phyloP scores from a whole-genome alignment of 2,797 vertebrate genomes.

The Nyctalus aviator region DNA sequence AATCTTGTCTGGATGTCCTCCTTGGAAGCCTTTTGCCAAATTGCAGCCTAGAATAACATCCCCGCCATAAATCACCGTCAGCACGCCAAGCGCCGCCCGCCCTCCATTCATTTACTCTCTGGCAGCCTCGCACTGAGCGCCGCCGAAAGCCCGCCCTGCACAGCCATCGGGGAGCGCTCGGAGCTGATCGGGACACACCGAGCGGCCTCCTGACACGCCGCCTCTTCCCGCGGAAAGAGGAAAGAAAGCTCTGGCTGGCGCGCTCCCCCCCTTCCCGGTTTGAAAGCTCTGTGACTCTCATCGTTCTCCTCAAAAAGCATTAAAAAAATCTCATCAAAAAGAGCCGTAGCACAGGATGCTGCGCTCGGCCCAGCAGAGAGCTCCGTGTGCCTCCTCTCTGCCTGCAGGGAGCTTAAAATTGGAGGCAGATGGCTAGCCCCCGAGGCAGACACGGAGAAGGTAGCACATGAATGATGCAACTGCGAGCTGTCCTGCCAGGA shows the following conservation, averaged over 20 bases:
- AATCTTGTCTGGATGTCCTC: not conserved
- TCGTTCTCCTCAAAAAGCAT: not conserved
- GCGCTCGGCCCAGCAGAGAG: no score
- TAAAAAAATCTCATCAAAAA: not conserved
- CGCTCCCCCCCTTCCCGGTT: not conserved
- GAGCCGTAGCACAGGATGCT: not conserved
- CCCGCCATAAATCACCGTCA: not conserved
- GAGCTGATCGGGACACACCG: not conserved
- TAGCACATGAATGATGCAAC: rapidly evolving
- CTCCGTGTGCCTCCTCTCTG: rapidly evolving
- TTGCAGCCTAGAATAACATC: not conserved
- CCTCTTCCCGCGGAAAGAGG: not conserved
- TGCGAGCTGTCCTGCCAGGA: not conserved
- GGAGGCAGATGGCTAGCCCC: not conserved
- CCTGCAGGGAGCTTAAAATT: not conserved
- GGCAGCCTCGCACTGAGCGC: not conserved
- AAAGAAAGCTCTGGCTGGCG: not conserved
- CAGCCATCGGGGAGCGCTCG: not conserved
- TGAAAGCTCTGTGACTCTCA: not conserved
- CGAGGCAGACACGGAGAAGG: not conserved
- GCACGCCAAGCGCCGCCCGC: no score
- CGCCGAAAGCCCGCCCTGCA: not conserved
- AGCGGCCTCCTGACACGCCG: not conserved
- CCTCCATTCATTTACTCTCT: not conserved
- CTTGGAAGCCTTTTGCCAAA: not conserved